Conservation (phyloP, 2,888 invertebrate species). For the Phaedon cochleariae region DNA sequence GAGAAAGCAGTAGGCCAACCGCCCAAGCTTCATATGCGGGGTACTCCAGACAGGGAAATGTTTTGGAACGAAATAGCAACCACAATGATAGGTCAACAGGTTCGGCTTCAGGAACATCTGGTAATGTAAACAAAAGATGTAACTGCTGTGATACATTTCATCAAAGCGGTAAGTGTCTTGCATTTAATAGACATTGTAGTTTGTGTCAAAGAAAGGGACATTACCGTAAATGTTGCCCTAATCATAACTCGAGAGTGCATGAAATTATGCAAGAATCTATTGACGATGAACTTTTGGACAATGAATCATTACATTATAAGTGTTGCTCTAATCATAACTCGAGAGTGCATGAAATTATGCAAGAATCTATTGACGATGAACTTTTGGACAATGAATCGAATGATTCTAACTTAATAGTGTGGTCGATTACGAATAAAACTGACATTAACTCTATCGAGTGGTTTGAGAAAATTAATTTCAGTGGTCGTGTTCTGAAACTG, state of each 20-base stretch:
- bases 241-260: not conserved
- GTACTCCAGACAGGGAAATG: not conserved
- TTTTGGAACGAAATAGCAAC: not conserved
- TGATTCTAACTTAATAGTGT: not conserved
- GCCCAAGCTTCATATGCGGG: not conserved
- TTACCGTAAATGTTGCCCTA: not conserved
- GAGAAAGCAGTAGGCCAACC: not conserved
- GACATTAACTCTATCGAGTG: not conserved
- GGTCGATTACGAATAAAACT: not conserved
- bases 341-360: not conserved
- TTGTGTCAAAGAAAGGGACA: not conserved
- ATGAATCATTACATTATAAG: too few species aligned
- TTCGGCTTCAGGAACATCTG: not conserved
- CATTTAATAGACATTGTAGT: not conserved
- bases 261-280: not conserved
- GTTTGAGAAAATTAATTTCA: not conserved
- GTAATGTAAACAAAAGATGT: slow-evolving; percentile 5
- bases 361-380: too few species aligned
- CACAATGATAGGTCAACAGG: not conserved
- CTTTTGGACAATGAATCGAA: not conserved
- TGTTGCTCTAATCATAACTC: too few species aligned
- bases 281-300: too few species aligned
- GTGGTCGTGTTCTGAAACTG: not conserved
- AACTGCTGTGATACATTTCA: not conserved
- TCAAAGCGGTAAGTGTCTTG: not conserved